A percentile compares a stretch with the other conserved stretches of the same genome.
Conservation (phyloP, 2,113 vertebrate genomes). For the Elaphurus davidianus region DNA sequence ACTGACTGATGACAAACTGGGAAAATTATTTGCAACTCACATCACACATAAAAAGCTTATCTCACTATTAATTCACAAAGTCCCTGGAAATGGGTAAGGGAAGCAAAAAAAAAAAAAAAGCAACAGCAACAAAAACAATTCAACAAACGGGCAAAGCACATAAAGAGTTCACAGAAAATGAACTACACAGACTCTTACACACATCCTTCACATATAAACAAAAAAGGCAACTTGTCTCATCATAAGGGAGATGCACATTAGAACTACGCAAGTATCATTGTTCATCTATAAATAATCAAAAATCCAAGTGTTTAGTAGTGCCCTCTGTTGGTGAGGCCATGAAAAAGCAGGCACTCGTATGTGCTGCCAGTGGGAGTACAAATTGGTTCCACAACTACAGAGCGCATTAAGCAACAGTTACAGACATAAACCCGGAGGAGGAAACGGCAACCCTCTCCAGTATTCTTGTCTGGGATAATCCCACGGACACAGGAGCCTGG, state of each 20-base stretch:
- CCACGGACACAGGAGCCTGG: not conserved
- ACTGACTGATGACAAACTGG: not conserved
- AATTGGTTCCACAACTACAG: rapidly evolving
- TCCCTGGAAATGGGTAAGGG: not conserved
- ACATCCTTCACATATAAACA: not conserved
- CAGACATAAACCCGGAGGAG: not conserved
- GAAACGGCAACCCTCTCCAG: not conserved
- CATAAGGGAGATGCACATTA: not conserved
- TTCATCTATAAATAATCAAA: not conserved
- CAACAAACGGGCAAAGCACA: not conserved
- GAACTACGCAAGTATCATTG: not conserved
- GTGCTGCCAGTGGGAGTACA: rapidly evolving
- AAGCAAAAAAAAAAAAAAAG: not conserved
- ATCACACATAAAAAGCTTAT: not conserved
- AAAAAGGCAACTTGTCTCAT: too few species aligned
- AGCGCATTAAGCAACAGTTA: not conserved
- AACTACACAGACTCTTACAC: not conserved
- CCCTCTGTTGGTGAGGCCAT: not conserved
- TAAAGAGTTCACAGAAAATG: not conserved
- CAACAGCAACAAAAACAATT: rapidly evolving
- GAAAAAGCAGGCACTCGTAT: not conserved
- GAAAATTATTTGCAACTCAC: not conserved
- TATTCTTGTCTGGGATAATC: not conserved
- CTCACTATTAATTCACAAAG: not conserved
- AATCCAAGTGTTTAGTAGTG: rapidly evolving